Conservation (phyloP, 2,113 vertebrate genomes). For the Pungitius pungitius region DNA sequence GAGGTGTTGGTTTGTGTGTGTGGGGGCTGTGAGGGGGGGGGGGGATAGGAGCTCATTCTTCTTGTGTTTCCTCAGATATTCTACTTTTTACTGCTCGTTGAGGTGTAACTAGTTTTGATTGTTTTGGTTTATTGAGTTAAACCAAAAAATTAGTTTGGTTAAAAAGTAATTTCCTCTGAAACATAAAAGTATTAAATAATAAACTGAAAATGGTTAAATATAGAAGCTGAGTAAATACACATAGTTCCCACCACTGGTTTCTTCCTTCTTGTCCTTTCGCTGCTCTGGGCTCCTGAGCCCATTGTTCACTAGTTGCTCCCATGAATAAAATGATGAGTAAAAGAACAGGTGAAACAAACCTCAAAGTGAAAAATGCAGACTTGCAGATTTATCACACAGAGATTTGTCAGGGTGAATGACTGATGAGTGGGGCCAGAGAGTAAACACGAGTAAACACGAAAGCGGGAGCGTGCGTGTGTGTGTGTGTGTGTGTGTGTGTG, state of each 20-base stretch:
- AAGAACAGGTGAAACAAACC: conserved; percentile 55
- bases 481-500: conserved; percentile 48
- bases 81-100: not conserved
- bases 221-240: not conserved
- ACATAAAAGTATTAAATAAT: not conserved
- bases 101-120: not conserved
- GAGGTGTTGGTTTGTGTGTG: conserved; percentile 24
- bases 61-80: not conserved
- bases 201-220: not conserved
- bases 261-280: not conserved
- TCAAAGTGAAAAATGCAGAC: conserved; percentile 71
- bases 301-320: conserved; percentile 48
- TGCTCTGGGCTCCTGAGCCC: conserved; percentile 17
- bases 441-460: conserved; percentile 61
- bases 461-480: conserved; percentile 19
- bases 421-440: conserved; percentile 67
- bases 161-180: not conserved
- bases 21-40: not conserved
- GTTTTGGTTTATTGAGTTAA: not conserved
- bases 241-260: not conserved
- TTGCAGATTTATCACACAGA: conserved; percentile 76
- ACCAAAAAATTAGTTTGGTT: not conserved
- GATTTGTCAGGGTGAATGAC: conserved; percentile 76
- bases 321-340: conserved; percentile 65
- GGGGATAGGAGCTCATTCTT: not conserved